Conservation (phyloP, 1,140 invertebrate genomes). For the Heterodera schachtii region DNA sequence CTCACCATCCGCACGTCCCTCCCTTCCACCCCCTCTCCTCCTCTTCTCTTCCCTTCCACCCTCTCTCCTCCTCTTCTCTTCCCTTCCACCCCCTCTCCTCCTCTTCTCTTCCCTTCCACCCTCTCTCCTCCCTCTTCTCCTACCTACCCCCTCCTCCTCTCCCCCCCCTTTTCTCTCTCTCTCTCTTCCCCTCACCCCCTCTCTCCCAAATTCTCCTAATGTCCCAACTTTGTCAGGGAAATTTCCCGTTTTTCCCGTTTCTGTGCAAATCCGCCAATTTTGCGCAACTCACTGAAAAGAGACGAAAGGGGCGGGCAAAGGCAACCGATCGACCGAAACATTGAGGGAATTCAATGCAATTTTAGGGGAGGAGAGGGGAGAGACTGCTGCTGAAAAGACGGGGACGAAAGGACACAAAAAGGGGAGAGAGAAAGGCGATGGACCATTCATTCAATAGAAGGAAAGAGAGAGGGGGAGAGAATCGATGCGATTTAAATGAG, state of each 20-base stretch:
- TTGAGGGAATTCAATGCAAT: not conserved
- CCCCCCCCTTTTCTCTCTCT: no score
- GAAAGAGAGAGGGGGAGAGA: not conserved
- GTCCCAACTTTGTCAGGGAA: not conserved
- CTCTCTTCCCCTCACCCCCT: no score
- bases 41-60: no score
- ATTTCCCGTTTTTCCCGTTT: not conserved
- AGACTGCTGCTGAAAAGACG: not conserved
- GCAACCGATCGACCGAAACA: constrained; percentile 3
- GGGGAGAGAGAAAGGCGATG: not conserved
- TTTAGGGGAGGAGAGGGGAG: not conserved
- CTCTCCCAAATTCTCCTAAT: not conserved
- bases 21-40: no score
- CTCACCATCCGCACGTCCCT: no score
- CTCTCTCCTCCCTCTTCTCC: no score
- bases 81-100: no score
- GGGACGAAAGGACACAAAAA: not conserved
- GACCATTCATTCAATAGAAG: no score
- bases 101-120: no score
- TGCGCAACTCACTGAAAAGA: not conserved
- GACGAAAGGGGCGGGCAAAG: not conserved
- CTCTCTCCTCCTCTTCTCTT: no score
- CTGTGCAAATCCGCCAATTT: not conserved
- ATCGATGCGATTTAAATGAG: not conserved
- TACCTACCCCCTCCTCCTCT: no score